Conservation (phyloP, 2,888 invertebrate species). For the Xanthorhoe designata region DNA sequence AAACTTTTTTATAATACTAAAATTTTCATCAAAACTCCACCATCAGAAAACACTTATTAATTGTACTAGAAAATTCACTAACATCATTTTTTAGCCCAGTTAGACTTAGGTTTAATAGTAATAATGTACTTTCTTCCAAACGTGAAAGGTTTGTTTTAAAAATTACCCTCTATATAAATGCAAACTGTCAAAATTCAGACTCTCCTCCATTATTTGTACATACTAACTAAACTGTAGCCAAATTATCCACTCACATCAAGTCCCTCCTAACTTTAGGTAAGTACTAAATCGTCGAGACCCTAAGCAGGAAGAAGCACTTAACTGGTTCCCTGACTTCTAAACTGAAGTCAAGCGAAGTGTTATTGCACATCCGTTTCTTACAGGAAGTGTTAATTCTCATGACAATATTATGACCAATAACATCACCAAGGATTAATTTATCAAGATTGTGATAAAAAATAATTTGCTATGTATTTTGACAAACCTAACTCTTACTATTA, state of each 20-base stretch:
- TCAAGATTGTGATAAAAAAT: too few relatives aligned
- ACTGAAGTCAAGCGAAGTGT: conserved; percentile 29
- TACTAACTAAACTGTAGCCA: not conserved
- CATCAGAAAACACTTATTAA: too few relatives aligned
- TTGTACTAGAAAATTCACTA: too few relatives aligned
- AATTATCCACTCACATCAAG: not conserved
- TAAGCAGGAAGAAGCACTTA: conserved; percentile 29
- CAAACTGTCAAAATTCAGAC: not conserved
- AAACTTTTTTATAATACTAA: too few relatives aligned
- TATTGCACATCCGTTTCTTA: conserved; percentile 20
- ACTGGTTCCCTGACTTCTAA: conserved; percentile 14
- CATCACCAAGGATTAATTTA: not conserved
- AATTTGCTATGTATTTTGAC: too few relatives aligned
- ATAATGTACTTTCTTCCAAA: too few relatives aligned
- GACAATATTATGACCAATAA: conserved; percentile 34
- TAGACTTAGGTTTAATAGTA: too few relatives aligned
- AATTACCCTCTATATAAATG: too few relatives aligned
- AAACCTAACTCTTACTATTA: too few relatives aligned
- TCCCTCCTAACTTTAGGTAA: not conserved
- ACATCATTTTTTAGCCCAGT: too few relatives aligned
- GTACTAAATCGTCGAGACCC: not conserved
- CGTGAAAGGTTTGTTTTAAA: too few relatives aligned
- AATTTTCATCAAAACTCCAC: too few relatives aligned
- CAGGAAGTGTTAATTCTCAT: conserved; percentile 40
- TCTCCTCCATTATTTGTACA: not conserved